A percentile compares a stretch with the other conserved stretches of the same genome.
These are phyloP conservation scores for Rafetus swinhoei DNA, from an alignment of 2,113 vertebrate genomes.

Conservation along the genomic window DNA sequence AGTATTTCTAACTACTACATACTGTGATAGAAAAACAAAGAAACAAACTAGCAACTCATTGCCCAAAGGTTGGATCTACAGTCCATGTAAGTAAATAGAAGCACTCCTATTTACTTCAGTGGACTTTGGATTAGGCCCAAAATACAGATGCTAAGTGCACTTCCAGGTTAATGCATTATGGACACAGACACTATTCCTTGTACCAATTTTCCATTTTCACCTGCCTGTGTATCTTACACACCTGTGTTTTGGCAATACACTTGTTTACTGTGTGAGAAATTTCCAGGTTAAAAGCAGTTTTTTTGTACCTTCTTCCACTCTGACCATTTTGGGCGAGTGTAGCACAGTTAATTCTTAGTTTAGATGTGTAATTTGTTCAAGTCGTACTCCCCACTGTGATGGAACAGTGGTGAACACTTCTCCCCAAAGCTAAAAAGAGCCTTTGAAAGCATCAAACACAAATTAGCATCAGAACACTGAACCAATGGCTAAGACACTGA, in stretches of 20 bases:
- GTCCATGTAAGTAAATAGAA: background rate
- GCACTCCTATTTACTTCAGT: background rate
- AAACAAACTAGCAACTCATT: background rate
- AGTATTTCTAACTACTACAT: background rate
- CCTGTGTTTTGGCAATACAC: background rate
- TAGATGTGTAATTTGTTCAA: background rate
- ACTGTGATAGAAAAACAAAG: background rate
- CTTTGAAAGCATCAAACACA: background rate
- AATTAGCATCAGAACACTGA: accelerated
- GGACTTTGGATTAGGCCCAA: background rate
- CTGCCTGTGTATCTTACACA: background rate
- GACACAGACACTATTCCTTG: background rate
- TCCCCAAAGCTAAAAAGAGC: background rate
- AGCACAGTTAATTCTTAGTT: background rate
- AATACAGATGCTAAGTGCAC: background rate
- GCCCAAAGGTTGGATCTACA: background rate
- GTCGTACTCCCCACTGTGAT: background rate
- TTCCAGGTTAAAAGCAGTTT: background rate
- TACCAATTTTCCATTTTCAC: background rate
- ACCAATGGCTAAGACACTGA: accelerated
- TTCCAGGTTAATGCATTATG: background rate
- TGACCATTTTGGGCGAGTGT: background rate
- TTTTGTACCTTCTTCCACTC: background rate
- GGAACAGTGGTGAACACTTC: background rate
- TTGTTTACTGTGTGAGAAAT: background rate